Evolutionary conservation across 1,140 invertebrate species (phyloP).

Genomic region (Battus philenor): DNA sequence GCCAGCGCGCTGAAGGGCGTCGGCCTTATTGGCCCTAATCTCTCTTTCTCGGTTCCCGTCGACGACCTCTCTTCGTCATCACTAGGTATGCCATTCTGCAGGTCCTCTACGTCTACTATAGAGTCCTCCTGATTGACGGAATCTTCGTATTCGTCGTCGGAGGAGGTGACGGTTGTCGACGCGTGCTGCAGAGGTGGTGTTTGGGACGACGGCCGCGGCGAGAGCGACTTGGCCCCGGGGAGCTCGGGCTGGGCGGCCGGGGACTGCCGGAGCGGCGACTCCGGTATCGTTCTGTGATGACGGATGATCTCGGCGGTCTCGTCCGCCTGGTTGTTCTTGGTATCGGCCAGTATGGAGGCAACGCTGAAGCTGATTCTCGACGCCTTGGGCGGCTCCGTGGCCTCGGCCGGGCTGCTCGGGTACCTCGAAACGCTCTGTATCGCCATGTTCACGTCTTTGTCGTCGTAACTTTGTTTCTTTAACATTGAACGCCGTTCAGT

Average conservation of each 20-base stretch:
- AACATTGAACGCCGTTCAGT: constrained; percentile 70
- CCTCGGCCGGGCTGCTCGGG: constrained; percentile 73
- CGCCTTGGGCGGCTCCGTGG: constrained; percentile 75
- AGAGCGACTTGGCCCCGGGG: constrained; percentile 56
- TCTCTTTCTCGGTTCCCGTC: constrained; percentile 48
- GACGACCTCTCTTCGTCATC: constrained; percentile 67
- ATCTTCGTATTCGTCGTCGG: constrained; percentile 80
- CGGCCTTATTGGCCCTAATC: constrained; percentile 76
- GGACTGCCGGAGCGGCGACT: constrained; percentile 65
- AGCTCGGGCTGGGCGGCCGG: constrained; percentile 64
- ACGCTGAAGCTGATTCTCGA: constrained; percentile 83
- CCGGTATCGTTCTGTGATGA: constrained; percentile 65
- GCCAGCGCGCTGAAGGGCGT: constrained; percentile 82
- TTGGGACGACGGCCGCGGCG: constrained; percentile 48
- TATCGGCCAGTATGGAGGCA: constrained; percentile 81
- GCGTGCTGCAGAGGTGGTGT: constrained; percentile 54
- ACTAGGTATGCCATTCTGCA: constrained; percentile 74
- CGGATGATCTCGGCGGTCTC: constrained; percentile 65
- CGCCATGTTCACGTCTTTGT: constrained; percentile 75
- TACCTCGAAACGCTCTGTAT: constrained; percentile 73
- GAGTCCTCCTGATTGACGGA: constrained; percentile 80
- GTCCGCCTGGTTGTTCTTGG: constrained; percentile 71
- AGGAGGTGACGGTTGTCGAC: constrained; percentile 66
- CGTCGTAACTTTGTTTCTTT: constrained; percentile 68
- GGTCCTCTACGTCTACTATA: constrained; percentile 82